These are phyloP conservation scores for Drosophila kambysellisi DNA, from an alignment of 2,888 invertebrate species.

Conservation along the genomic window DNA sequence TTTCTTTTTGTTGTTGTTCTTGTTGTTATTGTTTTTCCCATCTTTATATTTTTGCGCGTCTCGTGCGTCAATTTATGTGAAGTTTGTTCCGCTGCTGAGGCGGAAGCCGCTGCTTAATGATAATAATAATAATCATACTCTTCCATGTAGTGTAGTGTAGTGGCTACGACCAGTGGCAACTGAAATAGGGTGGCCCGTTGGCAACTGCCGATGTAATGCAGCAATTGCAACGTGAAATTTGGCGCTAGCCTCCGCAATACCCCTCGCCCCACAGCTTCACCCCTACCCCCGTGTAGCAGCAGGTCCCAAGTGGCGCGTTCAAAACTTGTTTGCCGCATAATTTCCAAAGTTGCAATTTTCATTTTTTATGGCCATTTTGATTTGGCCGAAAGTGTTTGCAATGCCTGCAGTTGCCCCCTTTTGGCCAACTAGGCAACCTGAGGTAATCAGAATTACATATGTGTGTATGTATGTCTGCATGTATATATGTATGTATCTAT, in stretches of 20 bases:
- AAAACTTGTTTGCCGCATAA: slow-evolving; percentile 73
- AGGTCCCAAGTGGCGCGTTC: slow-evolving; percentile 26
- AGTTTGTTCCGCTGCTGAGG: slow-evolving; percentile 35
- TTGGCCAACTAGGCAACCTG: slow-evolving; percentile 47
- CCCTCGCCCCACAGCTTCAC: no score
- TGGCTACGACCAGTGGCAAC: slow-evolving; percentile 21
- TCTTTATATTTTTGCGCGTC: slow-evolving; percentile 59
- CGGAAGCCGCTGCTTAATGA: slow-evolving; percentile 69
- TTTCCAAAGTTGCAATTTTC: slow-evolving; percentile 76
- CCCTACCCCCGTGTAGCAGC: background rate
- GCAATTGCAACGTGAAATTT: slow-evolving; percentile 42
- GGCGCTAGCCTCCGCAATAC: background rate
- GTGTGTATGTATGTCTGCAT: background rate
- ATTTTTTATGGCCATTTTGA: slow-evolving; percentile 65
- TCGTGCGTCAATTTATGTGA: slow-evolving; percentile 69
- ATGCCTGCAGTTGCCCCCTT: slow-evolving; percentile 39
- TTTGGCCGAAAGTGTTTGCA: slow-evolving; percentile 50
- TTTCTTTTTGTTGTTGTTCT: slow-evolving; percentile 3
- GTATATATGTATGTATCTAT: background rate
- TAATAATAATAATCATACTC: slow-evolving; percentile 43
- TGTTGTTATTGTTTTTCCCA: slow-evolving; percentile 50
- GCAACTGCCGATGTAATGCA: slow-evolving; percentile 31
- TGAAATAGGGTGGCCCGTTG: slow-evolving; percentile 56
- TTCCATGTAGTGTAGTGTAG: slow-evolving; percentile 42
- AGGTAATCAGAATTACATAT: slow-evolving; percentile 64